A percentile compares a stretch with the other conserved stretches of the same genome.
Conservation (phyloP, 2,888 invertebrate genomes). For the Noctua janthe region DNA sequence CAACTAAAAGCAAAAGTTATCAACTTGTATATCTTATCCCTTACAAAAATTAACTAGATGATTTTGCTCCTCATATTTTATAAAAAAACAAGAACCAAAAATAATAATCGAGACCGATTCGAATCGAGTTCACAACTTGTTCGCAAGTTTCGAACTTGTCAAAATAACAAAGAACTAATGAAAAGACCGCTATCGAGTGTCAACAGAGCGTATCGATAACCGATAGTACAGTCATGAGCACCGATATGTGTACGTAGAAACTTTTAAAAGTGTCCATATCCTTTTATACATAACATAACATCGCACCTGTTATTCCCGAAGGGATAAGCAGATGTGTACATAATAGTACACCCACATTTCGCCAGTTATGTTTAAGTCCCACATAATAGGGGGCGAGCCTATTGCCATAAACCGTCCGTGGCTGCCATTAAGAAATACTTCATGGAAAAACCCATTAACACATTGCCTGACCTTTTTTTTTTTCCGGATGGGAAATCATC, state of each 20-base stretch:
- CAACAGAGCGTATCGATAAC: slow-evolving; percentile 64
- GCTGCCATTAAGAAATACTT: too few relatives aligned
- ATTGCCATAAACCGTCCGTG: too few relatives aligned
- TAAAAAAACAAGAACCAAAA: slow-evolving; percentile 35
- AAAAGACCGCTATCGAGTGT: slow-evolving; percentile 62
- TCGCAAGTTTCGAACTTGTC: slow-evolving; percentile 58
- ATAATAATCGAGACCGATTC: slow-evolving; percentile 37
- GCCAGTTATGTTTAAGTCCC: too few relatives aligned
- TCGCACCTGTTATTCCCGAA: too few relatives aligned
- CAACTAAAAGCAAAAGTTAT: slow-evolving; percentile 29
- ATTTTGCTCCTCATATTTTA: slow-evolving; percentile 4
- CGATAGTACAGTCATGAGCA: slow-evolving; percentile 40
- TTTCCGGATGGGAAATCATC: too few relatives aligned
- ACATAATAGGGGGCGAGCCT: too few relatives aligned
- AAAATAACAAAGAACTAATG: slow-evolving; percentile 65
- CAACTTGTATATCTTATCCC: slow-evolving; percentile 27
- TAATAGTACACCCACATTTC: too few relatives aligned
- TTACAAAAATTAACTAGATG: slow-evolving; percentile 13
- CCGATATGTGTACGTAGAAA: neutral
- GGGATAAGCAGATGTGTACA: too few relatives aligned
- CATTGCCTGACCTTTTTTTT: too few relatives aligned
- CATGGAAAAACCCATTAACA: too few relatives aligned
- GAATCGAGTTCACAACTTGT: slow-evolving; percentile 47
- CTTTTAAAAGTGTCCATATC: neutral
- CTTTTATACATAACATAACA: neutral